These are phyloP conservation scores for Hepsetus odoe DNA, from an alignment of 2,113 vertebrate species.

Conservation along the genomic window DNA sequence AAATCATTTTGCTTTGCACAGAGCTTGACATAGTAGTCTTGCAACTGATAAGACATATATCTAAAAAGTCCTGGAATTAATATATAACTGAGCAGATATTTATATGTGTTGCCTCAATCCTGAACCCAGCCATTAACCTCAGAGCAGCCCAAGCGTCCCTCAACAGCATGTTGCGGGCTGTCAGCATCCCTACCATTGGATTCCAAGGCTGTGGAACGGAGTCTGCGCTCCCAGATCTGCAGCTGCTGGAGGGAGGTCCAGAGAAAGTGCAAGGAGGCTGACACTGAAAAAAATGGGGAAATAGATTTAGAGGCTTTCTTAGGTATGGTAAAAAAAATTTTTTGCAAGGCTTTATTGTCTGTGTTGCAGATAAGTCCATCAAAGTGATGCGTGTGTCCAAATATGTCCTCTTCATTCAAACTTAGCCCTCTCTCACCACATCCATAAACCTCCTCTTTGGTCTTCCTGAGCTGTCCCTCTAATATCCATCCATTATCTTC, in stretches of 20 bases:
- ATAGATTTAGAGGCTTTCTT: conserved; percentile 66
- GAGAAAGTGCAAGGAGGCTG: conserved; percentile 68
- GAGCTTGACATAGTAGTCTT: background rate
- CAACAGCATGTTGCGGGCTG: conserved; percentile 13
- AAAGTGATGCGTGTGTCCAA: background rate
- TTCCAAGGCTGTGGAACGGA: conserved; percentile 59
- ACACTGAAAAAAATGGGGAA: conserved; percentile 62
- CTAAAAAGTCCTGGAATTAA: background rate
- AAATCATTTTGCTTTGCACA: background rate
- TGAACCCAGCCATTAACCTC: conserved; percentile 1
- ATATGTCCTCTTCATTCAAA: no score
- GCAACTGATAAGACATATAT: background rate
- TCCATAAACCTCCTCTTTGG: no score
- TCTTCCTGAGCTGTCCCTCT: no score
- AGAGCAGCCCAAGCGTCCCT: conserved; percentile 13
- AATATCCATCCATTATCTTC: no score
- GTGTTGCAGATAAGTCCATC: background rate
- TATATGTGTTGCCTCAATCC: background rate
- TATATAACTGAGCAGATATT: background rate
- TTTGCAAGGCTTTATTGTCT: background rate
- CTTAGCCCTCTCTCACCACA: no score
- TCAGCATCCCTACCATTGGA: background rate
- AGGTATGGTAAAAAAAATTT: conserved; percentile 61
- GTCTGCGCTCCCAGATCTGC: conserved; percentile 63
- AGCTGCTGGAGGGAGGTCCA: conserved; percentile 74